Conservation (phyloP, 2,113 vertebrate genomes). For the Natator depressus region DNA sequence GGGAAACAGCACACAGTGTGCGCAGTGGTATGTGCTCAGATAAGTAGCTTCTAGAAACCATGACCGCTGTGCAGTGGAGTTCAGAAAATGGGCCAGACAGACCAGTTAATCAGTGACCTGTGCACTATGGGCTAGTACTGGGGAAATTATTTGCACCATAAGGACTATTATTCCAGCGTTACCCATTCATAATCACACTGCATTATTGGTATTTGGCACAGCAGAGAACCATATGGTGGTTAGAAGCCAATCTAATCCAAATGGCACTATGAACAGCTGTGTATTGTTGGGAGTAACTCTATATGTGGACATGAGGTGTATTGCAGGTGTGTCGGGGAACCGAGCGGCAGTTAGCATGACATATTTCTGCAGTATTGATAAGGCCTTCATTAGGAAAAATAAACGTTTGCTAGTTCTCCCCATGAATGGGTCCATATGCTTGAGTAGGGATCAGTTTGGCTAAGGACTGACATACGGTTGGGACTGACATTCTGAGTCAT, state of each 20-base stretch:
- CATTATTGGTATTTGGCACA: background rate
- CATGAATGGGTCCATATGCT: background rate
- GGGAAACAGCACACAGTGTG: background rate
- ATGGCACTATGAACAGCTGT: background rate
- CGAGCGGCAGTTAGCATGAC: background rate
- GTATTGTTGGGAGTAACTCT: background rate
- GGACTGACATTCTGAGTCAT: background rate
- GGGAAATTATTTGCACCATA: background rate
- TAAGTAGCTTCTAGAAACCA: background rate
- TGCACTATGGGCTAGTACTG: background rate
- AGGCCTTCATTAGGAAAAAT: background rate
- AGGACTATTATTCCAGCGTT: background rate
- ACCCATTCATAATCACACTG: background rate
- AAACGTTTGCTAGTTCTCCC: background rate
- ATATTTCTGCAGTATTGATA: background rate
- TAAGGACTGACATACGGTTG: background rate
- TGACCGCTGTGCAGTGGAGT: background rate
- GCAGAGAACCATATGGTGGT: no score
- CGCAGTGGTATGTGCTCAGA: background rate
- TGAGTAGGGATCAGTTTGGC: background rate
- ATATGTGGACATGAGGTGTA: background rate
- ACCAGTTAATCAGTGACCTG: background rate
- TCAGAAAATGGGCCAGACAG: background rate
- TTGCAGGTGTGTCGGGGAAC: background rate
- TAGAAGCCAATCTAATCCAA: no score